Conservation (phyloP, 92 coral and sea anemone genomes). For the Heteractis magnifica region DNA sequence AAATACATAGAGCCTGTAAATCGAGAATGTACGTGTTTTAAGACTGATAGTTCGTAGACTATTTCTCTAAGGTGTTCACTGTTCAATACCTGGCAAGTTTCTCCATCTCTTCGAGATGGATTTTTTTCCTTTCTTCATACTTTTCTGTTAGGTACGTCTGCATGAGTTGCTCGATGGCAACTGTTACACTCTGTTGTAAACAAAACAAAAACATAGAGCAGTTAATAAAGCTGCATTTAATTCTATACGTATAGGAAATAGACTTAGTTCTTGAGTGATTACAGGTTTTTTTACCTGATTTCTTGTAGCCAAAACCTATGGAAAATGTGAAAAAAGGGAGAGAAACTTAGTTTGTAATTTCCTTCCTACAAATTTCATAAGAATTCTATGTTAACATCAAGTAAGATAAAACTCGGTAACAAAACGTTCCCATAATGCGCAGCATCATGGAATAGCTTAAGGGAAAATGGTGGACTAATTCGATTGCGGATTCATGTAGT, state of each 20-base stretch:
- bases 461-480: no score
- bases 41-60: no score
- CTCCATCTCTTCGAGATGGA: constrained; percentile 73
- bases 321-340: not conserved
- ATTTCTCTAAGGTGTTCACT: not conserved
- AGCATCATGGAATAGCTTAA: no score
- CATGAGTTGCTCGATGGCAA: constrained; percentile 52
- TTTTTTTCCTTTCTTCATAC: constrained; percentile 65
- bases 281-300: constrained; percentile 56
- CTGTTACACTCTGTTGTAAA: constrained; percentile 63
- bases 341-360: not conserved
- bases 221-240: not conserved
- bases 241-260: not conserved
- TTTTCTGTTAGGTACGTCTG: constrained; percentile 59
- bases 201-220: not conserved
- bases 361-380: not conserved
- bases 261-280: not conserved
- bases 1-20: no score
- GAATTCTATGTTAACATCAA: not conserved
- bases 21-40: no score
- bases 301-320: constrained; percentile 77
- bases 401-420: no score
- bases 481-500: no score
- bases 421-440: no score
- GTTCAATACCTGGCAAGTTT: constrained; percentile 76